Base-by-base conservation (phyloP, 2,888 invertebrate species). In the Amphimallon solstitiale region DNA sequence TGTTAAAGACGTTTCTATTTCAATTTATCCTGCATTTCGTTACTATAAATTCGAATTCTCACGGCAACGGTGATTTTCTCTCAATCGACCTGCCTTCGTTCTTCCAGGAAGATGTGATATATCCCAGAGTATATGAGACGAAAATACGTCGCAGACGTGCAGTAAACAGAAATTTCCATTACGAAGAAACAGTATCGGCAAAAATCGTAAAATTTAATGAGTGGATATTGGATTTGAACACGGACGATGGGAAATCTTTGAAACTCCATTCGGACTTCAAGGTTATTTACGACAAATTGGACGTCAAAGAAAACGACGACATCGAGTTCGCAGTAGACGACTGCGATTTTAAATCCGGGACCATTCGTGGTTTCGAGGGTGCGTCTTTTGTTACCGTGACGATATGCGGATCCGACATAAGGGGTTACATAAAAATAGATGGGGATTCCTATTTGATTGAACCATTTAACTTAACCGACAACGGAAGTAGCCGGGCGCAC, bases 271-370 rank as follows among this genome's bases (percentile, higher is more conserved):
- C 77, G 38, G 67, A 69, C 51, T 72, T 74, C 34, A 75, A 78
- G 66, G 77, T 78, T 77, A 68, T 76, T 66, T 66, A 69, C 63
- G 29, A 29, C 29, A 29, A 29, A 29, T 29, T 29, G 29, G 29
- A 29, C 29, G 29, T 9, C 29, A 5, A 29, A 29, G 6, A 9
- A 5, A 65, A 64, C 34, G 69, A 75, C 65, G 72, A 72, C 38
- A 34, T 34, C 2, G 40, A n/a, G 12, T 5, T 3, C 12, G 15
- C 17, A 15, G 14, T 15, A 6, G 12, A 51, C 7, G 12, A 71
- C 68, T 80, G 80, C 70, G 73, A 77, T 70, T 78, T 76, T 70
- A 74, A 72, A 70, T 72, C 70, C 49, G 81, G 80, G 59, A 68
- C 70, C 52, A 73, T 79, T 52, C 71, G 71, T 48, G 78, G 76